phyloP scores from a whole-genome alignment of 37 sponge, comb jelly and placozoan species.

The Aplysina aerophoba region DNA sequence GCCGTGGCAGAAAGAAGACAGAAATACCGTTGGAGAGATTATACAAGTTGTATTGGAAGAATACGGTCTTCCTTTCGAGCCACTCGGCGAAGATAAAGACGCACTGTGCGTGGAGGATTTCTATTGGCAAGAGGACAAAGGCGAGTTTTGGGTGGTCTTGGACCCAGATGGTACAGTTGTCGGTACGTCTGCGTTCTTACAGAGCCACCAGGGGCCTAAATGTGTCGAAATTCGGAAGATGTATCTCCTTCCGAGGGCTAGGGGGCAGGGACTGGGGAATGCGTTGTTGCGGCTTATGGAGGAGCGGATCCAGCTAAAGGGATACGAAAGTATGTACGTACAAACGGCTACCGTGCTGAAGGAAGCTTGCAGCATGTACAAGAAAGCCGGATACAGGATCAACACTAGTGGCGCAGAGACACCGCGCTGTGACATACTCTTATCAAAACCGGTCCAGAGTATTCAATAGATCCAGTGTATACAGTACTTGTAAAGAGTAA shows the following conservation, averaged over 20 bases:
- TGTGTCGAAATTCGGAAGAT: slow-evolving; percentile 66
- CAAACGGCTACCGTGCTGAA: slow-evolving; percentile 57
- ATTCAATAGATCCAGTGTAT: no score
- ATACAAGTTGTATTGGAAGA: slow-evolving; percentile 37
- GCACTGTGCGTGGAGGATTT: slow-evolving; percentile 48
- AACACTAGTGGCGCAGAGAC: background rate
- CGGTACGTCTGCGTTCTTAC: slow-evolving; percentile 53
- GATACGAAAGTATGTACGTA: slow-evolving; percentile 42
- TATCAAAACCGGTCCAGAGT: background rate
- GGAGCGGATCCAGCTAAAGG: slow-evolving; percentile 39
- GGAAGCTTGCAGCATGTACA: slow-evolving; percentile 60
- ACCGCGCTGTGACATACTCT: slow-evolving; percentile 16
- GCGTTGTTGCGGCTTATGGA: slow-evolving; percentile 54
- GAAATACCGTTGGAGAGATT: slow-evolving; percentile 35
- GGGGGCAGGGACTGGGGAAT: slow-evolving; percentile 64
- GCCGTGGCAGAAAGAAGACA: slow-evolving; percentile 44
- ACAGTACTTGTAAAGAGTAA: no score
- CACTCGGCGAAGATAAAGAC: slow-evolving; percentile 51
- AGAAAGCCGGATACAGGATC: background rate
- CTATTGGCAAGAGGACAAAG: slow-evolving; percentile 30
- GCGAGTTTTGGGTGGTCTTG: slow-evolving; percentile 67
- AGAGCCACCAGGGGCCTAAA: background rate
- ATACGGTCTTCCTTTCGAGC: slow-evolving; percentile 58
- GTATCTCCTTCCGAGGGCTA: slow-evolving; percentile 58
- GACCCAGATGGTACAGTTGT: slow-evolving; percentile 25